Percentiles rank a stretch among this genome's conserved stretches.
Evolutionary conservation across 2,113 vertebrate genomes (phyloP).

Genomic region (Nansenia antarctica): DNA sequence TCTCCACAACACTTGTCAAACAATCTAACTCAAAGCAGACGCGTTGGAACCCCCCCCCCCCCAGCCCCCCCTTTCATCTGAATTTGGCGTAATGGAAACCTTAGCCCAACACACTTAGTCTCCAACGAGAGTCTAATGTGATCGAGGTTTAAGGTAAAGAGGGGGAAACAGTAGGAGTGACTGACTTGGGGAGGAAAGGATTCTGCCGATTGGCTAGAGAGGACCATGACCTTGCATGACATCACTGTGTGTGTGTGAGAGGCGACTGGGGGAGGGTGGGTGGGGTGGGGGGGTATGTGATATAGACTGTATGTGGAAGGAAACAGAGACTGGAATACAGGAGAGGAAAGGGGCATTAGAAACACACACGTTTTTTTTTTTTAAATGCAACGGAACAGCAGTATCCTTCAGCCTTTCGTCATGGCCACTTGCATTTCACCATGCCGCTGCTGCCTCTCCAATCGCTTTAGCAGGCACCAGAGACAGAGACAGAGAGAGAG

Average conservation of each 20-base stretch:
- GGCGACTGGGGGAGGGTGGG: constrained; percentile 39
- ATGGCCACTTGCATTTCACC: neutral
- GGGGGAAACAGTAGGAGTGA: constrained; percentile 38
- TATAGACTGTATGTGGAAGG: constrained; percentile 52
- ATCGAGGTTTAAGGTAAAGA: constrained; percentile 35
- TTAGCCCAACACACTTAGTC: constrained; percentile 37
- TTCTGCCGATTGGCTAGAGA: constrained; percentile 33
- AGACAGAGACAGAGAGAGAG: neutral
- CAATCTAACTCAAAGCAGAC: constrained; percentile 53
- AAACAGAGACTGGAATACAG: constrained; percentile 34
- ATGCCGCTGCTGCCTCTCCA: neutral
- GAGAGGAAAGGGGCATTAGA: constrained; percentile 18
- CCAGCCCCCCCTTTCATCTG: constrained; percentile 47
- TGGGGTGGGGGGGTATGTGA: constrained; percentile 58
- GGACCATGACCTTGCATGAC: constrained; percentile 61
- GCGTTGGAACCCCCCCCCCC: too few relatives aligned
- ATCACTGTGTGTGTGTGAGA: constrained; percentile 62
- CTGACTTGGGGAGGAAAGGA: neutral
- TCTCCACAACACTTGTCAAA: constrained; percentile 45
- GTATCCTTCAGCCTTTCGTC: constrained; percentile 70
- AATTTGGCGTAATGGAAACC: constrained; percentile 48
- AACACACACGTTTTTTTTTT: too few relatives aligned
- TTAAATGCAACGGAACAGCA: constrained; percentile 32
- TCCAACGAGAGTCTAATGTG: constrained; percentile 51
- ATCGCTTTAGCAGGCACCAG: constrained; percentile 65